Percentiles rank a stretch among this genome's conserved stretches.
phyloP scores from a whole-genome alignment of 92 coral and sea anemone species.

The Parazoanthus darwini region DNA sequence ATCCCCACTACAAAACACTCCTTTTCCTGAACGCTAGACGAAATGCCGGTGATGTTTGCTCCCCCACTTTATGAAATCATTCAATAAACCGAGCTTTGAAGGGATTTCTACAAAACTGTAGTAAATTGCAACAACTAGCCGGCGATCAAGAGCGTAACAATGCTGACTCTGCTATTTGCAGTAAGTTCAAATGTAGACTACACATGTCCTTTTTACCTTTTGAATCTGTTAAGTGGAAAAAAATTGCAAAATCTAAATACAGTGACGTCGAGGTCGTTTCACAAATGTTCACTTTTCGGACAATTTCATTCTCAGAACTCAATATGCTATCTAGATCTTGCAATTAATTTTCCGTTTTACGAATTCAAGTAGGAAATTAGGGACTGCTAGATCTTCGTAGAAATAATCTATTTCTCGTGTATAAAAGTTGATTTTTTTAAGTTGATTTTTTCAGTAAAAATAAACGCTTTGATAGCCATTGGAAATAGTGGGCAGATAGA shows the following conservation, averaged over 20 bases:
- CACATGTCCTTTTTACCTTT: too few species aligned
- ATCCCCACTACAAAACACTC: background rate
- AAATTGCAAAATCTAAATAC: too few species aligned
- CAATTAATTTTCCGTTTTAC: too few species aligned
- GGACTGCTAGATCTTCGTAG: too few species aligned
- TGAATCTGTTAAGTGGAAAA: too few species aligned
- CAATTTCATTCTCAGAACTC: too few species aligned
- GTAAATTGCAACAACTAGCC: conserved; percentile 6
- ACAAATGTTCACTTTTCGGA: too few species aligned
- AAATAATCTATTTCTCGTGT: too few species aligned
- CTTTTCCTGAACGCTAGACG: background rate
- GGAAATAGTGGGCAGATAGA: background rate
- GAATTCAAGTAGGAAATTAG: too few species aligned
- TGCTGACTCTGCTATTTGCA: conserved; percentile 62
- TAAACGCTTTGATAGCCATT: background rate
- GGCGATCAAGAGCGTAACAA: conserved; percentile 34
- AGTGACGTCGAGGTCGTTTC: too few species aligned
- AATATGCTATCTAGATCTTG: too few species aligned
- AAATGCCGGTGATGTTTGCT: background rate
- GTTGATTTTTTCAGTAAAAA: background rate
- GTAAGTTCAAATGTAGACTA: conserved; percentile 44
- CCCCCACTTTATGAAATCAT: conserved; percentile 4
- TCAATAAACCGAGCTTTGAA: conserved; percentile 31
- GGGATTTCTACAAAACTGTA: background rate
- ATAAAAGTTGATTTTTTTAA: background rate